Base-by-base conservation (phyloP, 2,113 vertebrate genomes). In the Daubentonia madagascariensis region DNA sequence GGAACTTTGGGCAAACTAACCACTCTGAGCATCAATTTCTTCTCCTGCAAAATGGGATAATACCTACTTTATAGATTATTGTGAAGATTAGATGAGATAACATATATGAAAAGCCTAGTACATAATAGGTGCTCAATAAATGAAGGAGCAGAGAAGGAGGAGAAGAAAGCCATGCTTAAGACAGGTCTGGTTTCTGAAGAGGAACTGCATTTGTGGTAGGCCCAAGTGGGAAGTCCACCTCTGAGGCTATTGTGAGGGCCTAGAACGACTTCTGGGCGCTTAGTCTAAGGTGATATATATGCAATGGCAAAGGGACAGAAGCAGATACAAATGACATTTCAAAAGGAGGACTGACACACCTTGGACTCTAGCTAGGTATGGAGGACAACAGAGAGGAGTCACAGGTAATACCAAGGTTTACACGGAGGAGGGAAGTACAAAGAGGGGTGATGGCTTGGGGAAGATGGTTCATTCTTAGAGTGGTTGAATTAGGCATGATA, bases 1-100 rank as follows among this genome's bases (percentile, higher is more conserved):
- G 67, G 54, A 94, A 79, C 57, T 85, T 50, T 52, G 54, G 22
- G 22, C 32, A 83, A 85, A 93, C 92, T 52, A 67, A 72, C 37
- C 37, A 37, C 80, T 86, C 8, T 20, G n/a, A 78, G 40, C 8
- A 54, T 40, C 20, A 54, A 23, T 35, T 89, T 87, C 63, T 80
- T 89, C 91, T 92, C 85, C 28, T 68, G 37, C 70, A 79, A 96
- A 78, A 81, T 84, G 52, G 61, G 48, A 50, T 67, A 89, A 81
- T 48, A 52, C n/a, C n/a, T 54, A 12, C 52, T 63, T 86, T 84
- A 76, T 67, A 72, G 81, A 87, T 67, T 43, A 91, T 20, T 40
- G 18, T 91, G 72, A 93, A 32, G n/a, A 76, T 40, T 35, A 83
- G 50, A 43, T 61, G 18, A 92, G 70, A 81, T 40, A 37, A 40